Conservation (phyloP, 2,888 invertebrate genomes). For the Drosophila engyochracea region DNA sequence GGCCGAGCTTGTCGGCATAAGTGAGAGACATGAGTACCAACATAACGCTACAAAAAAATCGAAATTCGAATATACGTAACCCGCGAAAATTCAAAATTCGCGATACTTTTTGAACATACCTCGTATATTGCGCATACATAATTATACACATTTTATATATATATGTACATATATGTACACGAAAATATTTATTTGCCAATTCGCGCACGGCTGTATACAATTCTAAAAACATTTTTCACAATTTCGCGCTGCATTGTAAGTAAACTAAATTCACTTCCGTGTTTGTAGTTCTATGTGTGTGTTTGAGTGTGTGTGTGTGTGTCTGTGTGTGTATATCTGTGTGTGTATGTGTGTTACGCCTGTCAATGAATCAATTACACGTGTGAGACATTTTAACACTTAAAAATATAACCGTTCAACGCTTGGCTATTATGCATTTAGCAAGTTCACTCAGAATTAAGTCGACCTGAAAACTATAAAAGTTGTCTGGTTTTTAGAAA, state of each 20-base stretch:
- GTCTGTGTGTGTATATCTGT: background rate
- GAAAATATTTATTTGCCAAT: slow-evolving; percentile 4
- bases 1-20: no score
- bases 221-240: slow-evolving; percentile 64
- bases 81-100: no score
- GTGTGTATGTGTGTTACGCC: slow-evolving; percentile 29
- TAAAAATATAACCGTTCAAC: slow-evolving; percentile 19
- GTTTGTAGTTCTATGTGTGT: background rate
- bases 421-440: slow-evolving; percentile 34
- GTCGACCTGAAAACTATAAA: background rate
- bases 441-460: slow-evolving; percentile 1
- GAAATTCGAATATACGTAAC: no score
- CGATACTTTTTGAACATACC: no score
- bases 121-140: background rate
- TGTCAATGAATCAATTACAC: slow-evolving; percentile 64
- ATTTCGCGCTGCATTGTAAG: slow-evolving; percentile 67
- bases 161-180: slow-evolving; percentile 1
- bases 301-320: slow-evolving; percentile 17
- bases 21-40: no score
- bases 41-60: no score
- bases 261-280: slow-evolving; percentile 49
- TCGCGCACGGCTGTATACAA: slow-evolving; percentile 31
- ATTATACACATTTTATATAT: slow-evolving; percentile 4
- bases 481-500: background rate
- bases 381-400: slow-evolving; percentile 69